Evolutionary conservation across 64 coral and sea anemone genomes (phyloP).

Genomic region (Catalaphyllia jardinei): DNA sequence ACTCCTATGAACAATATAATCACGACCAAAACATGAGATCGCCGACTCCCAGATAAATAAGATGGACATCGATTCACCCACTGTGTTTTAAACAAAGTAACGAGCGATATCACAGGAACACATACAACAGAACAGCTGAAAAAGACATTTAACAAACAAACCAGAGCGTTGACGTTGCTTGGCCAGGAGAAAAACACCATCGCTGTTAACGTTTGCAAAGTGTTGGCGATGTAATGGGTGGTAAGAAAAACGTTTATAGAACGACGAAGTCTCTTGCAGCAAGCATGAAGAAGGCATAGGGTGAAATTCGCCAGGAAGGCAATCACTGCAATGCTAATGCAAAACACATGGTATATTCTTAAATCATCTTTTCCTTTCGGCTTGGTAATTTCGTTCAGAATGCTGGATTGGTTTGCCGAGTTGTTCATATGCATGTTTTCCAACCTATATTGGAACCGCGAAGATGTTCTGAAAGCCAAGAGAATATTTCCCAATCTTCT

Average conservation of each 20-base stretch:
- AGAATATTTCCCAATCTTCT: too few species aligned
- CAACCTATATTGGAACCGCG: too few species aligned
- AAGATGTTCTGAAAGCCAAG: too few species aligned
- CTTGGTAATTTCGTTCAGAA: not conserved
- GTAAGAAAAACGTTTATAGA: not conserved
- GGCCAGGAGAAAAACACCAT: not conserved
- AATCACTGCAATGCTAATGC: not conserved
- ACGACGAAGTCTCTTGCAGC: not conserved
- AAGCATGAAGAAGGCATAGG: slow-evolving; percentile 6
- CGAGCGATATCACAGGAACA: not conserved
- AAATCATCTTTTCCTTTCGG: not conserved
- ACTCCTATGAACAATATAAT: not conserved
- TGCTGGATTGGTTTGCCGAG: not conserved
- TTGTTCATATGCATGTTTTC: not conserved
- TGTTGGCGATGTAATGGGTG: slow-evolving; percentile 10
- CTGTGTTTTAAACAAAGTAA: not conserved
- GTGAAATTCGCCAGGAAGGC: not conserved
- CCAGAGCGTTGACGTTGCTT: not conserved
- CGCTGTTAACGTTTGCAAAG: not conserved
- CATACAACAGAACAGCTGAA: not conserved
- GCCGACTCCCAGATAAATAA: not conserved
- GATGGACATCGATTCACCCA: not conserved
- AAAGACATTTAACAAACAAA: not conserved
- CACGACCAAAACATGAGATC: not conserved
- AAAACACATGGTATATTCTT: not conserved